A percentile compares a stretch with the other conserved stretches of the same genome.
phyloP scores from a whole-genome alignment of 2,113 vertebrate genomes.

The Seriola rivoliana region DNA sequence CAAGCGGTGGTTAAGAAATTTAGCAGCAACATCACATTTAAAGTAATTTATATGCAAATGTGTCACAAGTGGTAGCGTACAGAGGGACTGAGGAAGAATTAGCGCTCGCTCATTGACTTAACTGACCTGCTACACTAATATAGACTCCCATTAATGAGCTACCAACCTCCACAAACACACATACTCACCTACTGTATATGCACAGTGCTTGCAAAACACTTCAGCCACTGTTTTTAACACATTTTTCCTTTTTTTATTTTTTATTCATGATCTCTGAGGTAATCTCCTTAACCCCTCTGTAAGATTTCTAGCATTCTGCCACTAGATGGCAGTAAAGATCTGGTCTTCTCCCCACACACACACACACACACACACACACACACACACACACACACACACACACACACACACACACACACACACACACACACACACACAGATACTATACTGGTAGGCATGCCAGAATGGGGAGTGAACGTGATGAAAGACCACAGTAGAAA shows the following conservation, averaged over 20 bases:
- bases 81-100: constrained; percentile 57
- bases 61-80: constrained; percentile 64
- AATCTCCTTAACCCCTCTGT: constrained; percentile 36
- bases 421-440: constrained; percentile 46
- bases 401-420: constrained; percentile 26
- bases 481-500: constrained; percentile 80
- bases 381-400: constrained; percentile 35
- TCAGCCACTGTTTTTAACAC: not conserved
- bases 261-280: not conserved
- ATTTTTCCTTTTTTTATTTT: not conserved
- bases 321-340: constrained; percentile 80
- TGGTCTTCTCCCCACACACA: constrained; percentile 43
- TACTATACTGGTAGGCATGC: constrained; percentile 47
- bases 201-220: constrained; percentile 26
- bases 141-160: constrained; percentile 55
- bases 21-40: constrained; percentile 65
- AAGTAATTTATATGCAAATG: constrained; percentile 82
- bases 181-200: constrained; percentile 3
- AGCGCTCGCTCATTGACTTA: constrained; percentile 58
- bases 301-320: constrained; percentile 22
- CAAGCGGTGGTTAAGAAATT: constrained; percentile 63
- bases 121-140: constrained; percentile 67
- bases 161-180: constrained; percentile 13
- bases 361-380: constrained; percentile 16
- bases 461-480: constrained; percentile 76